Percentiles rank a stretch among this genome's conserved stretches.
These are phyloP conservation scores for Peromyscus eremicus DNA, from an alignment of 2,797 vertebrate species.

Conservation along the genomic window DNA sequence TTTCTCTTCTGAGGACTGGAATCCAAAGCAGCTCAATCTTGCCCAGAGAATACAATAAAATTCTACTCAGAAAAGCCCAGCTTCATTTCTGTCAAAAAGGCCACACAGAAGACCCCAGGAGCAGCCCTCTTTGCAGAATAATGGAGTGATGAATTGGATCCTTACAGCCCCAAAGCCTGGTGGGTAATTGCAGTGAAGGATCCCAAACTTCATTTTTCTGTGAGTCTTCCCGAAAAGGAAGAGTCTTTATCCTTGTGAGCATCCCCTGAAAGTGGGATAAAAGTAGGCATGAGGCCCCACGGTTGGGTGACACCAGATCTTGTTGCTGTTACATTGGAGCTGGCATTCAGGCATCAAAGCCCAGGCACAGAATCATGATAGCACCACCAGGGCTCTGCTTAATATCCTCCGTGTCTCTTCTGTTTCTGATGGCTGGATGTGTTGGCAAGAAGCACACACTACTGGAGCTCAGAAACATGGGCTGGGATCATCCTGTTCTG, in stretches of 20 bases:
- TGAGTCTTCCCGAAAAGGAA: conserved; percentile 22
- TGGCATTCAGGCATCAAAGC: conserved; percentile 41
- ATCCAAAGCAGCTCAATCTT: neutral
- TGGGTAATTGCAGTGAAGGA: neutral
- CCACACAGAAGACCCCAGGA: neutral
- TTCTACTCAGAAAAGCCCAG: neutral
- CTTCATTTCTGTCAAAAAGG: conserved; percentile 56
- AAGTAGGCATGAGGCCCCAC: neutral
- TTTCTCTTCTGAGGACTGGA: neutral
- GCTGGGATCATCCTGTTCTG: neutral
- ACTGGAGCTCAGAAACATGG: neutral
- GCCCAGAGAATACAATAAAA: neutral
- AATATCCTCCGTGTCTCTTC: neutral
- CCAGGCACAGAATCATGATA: neutral
- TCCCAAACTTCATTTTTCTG: conserved; percentile 39
- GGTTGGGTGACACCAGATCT: neutral
- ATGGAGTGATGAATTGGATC: conserved; percentile 5
- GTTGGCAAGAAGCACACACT: neutral
- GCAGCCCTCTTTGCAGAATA: conserved; percentile 6
- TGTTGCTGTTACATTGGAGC: conserved; percentile 16
- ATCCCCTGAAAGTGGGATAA: neutral
- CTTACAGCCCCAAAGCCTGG: conserved; percentile 24
- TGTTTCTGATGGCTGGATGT: neutral
- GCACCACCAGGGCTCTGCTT: neutral
- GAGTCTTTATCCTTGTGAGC: conserved; percentile 24